Percentiles rank a stretch among this genome's conserved stretches.
phyloP scores from a whole-genome alignment of 2,888 invertebrate genomes.

The Sthenelais limicola region DNA sequence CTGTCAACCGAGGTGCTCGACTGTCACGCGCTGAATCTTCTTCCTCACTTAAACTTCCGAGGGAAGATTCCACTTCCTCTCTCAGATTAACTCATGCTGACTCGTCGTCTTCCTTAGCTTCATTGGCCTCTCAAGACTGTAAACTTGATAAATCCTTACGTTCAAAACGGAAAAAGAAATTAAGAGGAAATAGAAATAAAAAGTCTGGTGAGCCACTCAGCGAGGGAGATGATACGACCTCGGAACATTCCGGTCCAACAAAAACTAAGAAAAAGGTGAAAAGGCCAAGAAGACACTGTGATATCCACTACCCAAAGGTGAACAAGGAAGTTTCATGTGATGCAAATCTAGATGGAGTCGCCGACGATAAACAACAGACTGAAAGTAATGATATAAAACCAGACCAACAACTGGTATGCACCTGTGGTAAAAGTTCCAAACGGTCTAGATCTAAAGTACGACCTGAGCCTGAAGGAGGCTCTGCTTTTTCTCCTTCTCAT shows the following conservation, averaged over 20 bases:
- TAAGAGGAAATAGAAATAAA: conserved; percentile 16
- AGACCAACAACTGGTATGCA: conserved; percentile 18
- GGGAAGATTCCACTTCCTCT: background rate
- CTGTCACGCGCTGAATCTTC: no score
- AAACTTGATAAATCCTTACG: background rate
- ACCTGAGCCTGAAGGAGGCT: conserved; percentile 42
- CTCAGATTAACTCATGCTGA: background rate
- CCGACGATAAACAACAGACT: background rate
- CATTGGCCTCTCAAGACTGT: background rate
- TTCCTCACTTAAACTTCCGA: no score
- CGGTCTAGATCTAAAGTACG: conserved; percentile 30
- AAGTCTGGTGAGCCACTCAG: background rate
- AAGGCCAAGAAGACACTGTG: conserved; percentile 24
- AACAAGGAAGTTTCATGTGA: conserved; percentile 23
- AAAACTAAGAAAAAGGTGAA: conserved; percentile 30
- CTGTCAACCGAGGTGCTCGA: no score
- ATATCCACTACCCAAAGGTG: conserved; percentile 32
- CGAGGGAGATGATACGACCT: conserved; percentile 32
- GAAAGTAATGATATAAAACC: background rate
- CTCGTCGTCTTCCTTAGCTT: conserved; percentile 4
- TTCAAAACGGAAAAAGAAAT: conserved; percentile 23
- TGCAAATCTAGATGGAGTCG: conserved; percentile 25
- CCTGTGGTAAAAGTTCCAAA: conserved; percentile 32
- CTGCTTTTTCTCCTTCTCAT: conserved; percentile 13
- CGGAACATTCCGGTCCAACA: conserved; percentile 20